Base-by-base conservation (phyloP, 2,797 vertebrate genomes). In the Ficedula albicollis region DNA sequence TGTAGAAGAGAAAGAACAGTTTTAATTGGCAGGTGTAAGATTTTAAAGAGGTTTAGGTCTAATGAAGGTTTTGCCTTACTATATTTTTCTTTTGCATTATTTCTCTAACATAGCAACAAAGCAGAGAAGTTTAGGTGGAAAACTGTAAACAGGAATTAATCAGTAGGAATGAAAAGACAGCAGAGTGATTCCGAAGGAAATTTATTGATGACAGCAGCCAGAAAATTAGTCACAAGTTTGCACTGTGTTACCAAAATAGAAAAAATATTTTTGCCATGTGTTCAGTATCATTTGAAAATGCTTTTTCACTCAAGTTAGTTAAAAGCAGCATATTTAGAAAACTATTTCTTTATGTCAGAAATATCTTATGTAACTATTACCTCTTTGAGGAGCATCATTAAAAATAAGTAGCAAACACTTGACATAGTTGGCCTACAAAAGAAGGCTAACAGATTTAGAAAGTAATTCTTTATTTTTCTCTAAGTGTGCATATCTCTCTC, bases 151-250 rank as follows among this genome's bases (percentile, higher is more conserved):
- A 69, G 58, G 20, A 92, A 73, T 93, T 91, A 66, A 76, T 84
- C 70, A 77, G 20, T 59, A 86, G 48, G 63, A 92, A 88, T 63
- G 26, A 82, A 81, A 87, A 95, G 59, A 69, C 41, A 90, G 70
- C 7, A 60, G 52, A 81, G 23, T 91, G 66, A 84, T 94, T 80
- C 70, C 66, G 84, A 73, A 56, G 62, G 48, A 90, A 84, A 79
- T 67, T 59, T 79, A 63, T 0, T 66, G 59, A 73, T 89, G 52
- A 82, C 52, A 94, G 78, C 84, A 89, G 59, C 77, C 70, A 91
- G 78, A 84, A 88, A 82, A 82, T 64, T 75, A 94, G 84, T 93
- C 81, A 92, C n/a, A 80, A 80, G 41, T 92, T 95, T 94, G 75
- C 78, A 74, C 43, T 90, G 6, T 78, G 38, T 41, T 90, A 77